Evolutionary conservation across 2,888 invertebrate species (phyloP).

Genomic region (Acrobasis suavella): DNA sequence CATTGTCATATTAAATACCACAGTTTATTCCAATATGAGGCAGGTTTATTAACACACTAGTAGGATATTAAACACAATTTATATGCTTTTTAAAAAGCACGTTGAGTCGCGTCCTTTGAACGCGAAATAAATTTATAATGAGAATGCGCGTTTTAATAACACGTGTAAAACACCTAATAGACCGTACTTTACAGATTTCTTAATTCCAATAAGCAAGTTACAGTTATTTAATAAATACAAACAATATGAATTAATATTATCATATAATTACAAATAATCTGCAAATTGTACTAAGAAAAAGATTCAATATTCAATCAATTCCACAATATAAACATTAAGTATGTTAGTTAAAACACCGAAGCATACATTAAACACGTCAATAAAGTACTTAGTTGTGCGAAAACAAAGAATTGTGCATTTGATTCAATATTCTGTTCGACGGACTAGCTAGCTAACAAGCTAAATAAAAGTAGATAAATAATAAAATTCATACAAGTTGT

Average conservation of each 20-base stretch:
- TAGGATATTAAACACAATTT: too few relatives aligned
- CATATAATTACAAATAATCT: slow-evolving; percentile 21
- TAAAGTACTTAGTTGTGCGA: slow-evolving; percentile 44
- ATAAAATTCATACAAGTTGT: slow-evolving; percentile 37
- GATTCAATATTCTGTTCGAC: slow-evolving; percentile 45
- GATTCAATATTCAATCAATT: slow-evolving; percentile 31
- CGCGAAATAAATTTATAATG: too few relatives aligned
- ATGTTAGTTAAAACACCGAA: slow-evolving; percentile 33
- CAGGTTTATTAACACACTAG: too few relatives aligned
- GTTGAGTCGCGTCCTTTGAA: too few relatives aligned
- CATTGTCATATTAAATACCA: too few relatives aligned
- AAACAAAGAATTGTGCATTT: slow-evolving; percentile 50
- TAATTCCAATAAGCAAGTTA: slow-evolving; percentile 12
- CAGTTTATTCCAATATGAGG: too few relatives aligned
- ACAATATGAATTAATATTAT: slow-evolving; percentile 17
- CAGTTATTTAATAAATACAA: slow-evolving; percentile 15
- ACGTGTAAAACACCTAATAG: slow-evolving; percentile 1
- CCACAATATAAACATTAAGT: slow-evolving; percentile 28
- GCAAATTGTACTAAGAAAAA: slow-evolving; percentile 29
- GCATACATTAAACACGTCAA: slow-evolving; percentile 35
- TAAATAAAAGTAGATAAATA: slow-evolving; percentile 42
- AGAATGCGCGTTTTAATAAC: too few relatives aligned
- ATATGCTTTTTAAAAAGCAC: too few relatives aligned
- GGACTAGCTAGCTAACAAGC: slow-evolving; percentile 39
- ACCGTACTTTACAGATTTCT: neutral